phyloP scores from a whole-genome alignment of 2,113 vertebrate species.

The Ancistrus triradiatus region DNA sequence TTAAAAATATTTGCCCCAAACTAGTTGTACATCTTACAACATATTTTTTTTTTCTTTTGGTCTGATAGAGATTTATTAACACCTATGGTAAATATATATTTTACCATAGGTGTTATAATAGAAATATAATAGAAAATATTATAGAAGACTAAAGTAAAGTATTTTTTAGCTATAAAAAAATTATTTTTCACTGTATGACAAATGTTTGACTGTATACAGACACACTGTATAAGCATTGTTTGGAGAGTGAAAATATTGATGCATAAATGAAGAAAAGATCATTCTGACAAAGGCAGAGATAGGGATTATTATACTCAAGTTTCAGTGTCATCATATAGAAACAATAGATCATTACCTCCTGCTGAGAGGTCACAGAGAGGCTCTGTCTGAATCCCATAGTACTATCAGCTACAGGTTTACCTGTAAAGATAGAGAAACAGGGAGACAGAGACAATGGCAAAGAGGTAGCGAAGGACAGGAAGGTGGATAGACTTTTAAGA shows the following conservation, averaged over 20 bases:
- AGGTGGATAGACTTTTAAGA: too few relatives aligned
- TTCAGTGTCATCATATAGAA: constrained; percentile 48
- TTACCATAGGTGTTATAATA: too few relatives aligned
- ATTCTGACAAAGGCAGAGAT: constrained; percentile 8
- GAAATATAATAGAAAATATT: not conserved
- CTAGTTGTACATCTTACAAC: too few relatives aligned
- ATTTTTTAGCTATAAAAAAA: too few relatives aligned
- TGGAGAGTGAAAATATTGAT: constrained; percentile 32
- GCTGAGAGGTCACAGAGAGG: constrained; percentile 36
- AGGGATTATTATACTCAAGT: constrained; percentile 50
- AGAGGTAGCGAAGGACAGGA: not conserved
- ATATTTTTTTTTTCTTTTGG: too few relatives aligned
- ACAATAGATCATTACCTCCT: constrained; percentile 43
- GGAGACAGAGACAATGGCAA: not conserved
- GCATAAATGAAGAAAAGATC: constrained; percentile 21
- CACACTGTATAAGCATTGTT: constrained; percentile 2
- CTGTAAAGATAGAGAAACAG: constrained; percentile 10
- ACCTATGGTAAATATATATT: too few relatives aligned
- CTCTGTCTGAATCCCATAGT: constrained; percentile 4
- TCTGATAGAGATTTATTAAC: too few relatives aligned
- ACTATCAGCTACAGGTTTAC: constrained; percentile 26
- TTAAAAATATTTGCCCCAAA: too few relatives aligned
- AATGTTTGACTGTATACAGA: too few relatives aligned
- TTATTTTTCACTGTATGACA: too few relatives aligned
- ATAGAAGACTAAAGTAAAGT: too few relatives aligned